These are phyloP conservation scores for Lasaia peninsularis DNA, from an alignment of 1,140 invertebrate genomes.

Conservation along the genomic window DNA sequence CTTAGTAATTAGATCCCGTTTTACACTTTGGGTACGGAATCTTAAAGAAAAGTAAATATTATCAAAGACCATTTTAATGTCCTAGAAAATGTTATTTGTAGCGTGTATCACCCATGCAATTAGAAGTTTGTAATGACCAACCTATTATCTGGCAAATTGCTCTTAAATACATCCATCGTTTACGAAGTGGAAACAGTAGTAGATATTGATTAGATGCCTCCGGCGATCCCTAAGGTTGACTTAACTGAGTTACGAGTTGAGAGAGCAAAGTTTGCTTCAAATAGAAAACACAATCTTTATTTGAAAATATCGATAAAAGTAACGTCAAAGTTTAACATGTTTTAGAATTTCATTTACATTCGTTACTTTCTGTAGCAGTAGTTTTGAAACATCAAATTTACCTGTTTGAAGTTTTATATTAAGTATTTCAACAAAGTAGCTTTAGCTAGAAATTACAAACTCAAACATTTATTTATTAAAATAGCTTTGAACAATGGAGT, in stretches of 20 bases:
- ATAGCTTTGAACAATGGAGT: no score
- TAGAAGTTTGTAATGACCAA: neutral
- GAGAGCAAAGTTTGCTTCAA: conserved; percentile 11
- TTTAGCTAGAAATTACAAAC: no score
- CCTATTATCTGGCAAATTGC: conserved; percentile 4
- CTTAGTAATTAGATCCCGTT: no score
- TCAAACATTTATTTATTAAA: no score
- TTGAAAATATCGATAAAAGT: conserved; percentile 12
- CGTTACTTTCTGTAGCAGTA: neutral
- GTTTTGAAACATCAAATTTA: no score
- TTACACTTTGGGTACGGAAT: no score
- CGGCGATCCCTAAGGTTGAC: conserved; percentile 8
- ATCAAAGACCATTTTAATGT: no score
- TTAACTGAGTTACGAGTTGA: conserved; percentile 11
- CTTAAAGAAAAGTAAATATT: no score
- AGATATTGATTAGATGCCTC: conserved; percentile 10
- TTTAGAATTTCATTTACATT: neutral
- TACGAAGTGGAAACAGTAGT: conserved; percentile 7
- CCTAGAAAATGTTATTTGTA: no score
- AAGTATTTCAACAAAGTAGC: no score
- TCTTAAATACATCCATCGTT: neutral
- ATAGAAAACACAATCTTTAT: conserved; percentile 10
- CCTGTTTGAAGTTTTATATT: no score
- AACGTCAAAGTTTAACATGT: conserved; percentile 2
- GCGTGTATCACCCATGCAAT: no score